phyloP scores from a whole-genome alignment of 2,113 vertebrate genomes.

The Danionella cerebrum region DNA sequence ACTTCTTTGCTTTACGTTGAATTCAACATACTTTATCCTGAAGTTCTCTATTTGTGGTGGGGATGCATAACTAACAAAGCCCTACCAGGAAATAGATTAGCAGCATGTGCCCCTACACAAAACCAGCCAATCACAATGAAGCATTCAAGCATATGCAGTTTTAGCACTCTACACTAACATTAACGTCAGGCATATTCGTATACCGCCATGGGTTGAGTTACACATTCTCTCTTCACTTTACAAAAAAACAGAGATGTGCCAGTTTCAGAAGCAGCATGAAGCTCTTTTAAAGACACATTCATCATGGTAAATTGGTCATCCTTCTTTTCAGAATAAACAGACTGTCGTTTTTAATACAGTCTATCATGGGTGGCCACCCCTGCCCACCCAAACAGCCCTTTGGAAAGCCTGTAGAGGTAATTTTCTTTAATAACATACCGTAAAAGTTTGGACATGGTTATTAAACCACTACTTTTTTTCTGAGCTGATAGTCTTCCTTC shows the following conservation, averaged over 20 bases:
- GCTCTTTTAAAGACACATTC: conserved; percentile 41
- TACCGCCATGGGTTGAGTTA: neutral
- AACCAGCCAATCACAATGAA: too few species aligned
- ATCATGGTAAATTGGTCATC: conserved; percentile 45
- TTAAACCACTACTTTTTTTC: conserved; percentile 48
- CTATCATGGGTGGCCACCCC: conserved; percentile 55
- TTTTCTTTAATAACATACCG: conserved; percentile 57
- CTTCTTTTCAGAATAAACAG: conserved; percentile 59
- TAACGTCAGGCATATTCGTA: too few species aligned
- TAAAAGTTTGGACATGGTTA: conserved; percentile 48
- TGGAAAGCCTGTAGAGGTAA: conserved; percentile 47
- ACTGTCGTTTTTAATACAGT: conserved; percentile 39
- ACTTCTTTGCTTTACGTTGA: too few species aligned
- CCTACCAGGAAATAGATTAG: too few species aligned
- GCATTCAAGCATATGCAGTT: too few species aligned
- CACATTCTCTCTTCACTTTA: neutral
- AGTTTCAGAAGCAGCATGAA: neutral
- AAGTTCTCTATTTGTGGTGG: too few species aligned
- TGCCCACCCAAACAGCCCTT: conserved; percentile 50
- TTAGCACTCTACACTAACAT: too few species aligned
- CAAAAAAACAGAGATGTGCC: conserved; percentile 3
- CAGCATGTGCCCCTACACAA: too few species aligned
- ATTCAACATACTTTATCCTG: too few species aligned
- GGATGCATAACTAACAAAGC: too few species aligned
- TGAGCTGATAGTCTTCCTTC: conserved; percentile 26